phyloP scores from a whole-genome alignment of 2,113 vertebrate species.

The Crotalus helleri region DNA sequence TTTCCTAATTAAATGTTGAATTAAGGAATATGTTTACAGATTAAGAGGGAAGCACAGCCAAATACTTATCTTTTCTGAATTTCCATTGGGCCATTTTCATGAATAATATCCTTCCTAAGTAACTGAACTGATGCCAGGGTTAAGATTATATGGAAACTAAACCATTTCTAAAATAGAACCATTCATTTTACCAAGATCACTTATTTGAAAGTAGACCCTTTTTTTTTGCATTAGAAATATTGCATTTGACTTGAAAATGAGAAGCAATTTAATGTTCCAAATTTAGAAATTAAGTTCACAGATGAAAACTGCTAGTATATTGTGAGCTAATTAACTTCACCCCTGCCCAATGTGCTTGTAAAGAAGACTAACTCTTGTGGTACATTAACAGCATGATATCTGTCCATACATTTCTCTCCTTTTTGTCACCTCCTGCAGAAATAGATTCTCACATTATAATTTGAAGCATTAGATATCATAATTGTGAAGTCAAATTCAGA shows the following conservation, averaged over 20 bases:
- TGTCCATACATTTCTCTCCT: not conserved
- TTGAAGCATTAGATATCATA: constrained; percentile 2
- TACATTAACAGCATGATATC: constrained; percentile 1
- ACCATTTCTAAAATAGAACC: constrained; percentile 12
- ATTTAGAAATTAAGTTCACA: constrained; percentile 11
- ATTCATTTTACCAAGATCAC: constrained; percentile 21
- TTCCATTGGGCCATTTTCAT: constrained; percentile 2
- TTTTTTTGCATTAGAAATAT: not conserved
- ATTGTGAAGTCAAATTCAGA: not conserved
- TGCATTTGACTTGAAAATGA: constrained; percentile 24
- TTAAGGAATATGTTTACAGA: rapidly evolving
- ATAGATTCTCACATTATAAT: not conserved
- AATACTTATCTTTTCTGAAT: constrained; percentile 1
- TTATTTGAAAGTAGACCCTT: constrained; percentile 14
- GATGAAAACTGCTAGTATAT: constrained; percentile 1
- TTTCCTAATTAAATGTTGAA: not conserved
- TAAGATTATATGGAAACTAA: constrained; percentile 7
- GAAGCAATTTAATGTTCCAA: constrained; percentile 31
- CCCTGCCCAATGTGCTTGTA: not conserved
- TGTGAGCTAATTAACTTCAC: constrained; percentile 27
- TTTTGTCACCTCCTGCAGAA: not conserved
- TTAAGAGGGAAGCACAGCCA: not conserved
- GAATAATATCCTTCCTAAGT: constrained; percentile 7
- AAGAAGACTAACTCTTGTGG: not conserved
- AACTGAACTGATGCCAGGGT: not conserved